Evolutionary conservation across 1,140 invertebrate species (phyloP), one percentile per base, ranked within the genome.

Genomic region (Drosophila virilis): DNA sequence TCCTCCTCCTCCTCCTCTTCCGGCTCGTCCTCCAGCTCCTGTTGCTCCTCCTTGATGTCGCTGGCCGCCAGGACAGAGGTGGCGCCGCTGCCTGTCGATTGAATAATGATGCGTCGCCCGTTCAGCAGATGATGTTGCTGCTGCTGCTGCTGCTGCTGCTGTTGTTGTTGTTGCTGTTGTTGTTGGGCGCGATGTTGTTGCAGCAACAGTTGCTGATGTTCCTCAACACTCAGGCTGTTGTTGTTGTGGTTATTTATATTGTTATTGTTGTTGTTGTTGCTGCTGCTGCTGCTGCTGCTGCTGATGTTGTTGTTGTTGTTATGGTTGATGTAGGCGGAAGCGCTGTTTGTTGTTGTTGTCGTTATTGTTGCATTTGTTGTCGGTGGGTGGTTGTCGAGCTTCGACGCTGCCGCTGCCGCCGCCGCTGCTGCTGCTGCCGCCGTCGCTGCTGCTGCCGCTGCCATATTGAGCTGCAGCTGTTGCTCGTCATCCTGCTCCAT

Each of bases 401-500:
- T 77, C 52, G 42, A 35, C 37, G 51, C n/a, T 57, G 43, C 46
- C 66, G 64, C 22, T 40, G 59, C 45, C 45, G 71, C 17, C 45
- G 65, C 13, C 45, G 55, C 35, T 32, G 61, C 40, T 77, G 76
- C 38, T 55, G 65, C 37, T 50, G 65, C 17, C 28, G 67, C 42
- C 42, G 70, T 45, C 46, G 60, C 28, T 50, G 59, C 50, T 37
- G 35, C 17, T 77, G 69, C 48, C 48, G 67, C 12, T 58, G 79
- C 70, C 45, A 60, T 68, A 28, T 69, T 59, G 10, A 71, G 61
- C 42, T 71, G 73, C 32, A 67, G 67, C 65, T 90, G 81, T 43
- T 86, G 77, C 60, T 90, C 80, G 37, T 84, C 78, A 73, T 81
- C 88, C 59, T 89, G 88, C 90, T 92, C 91, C 88, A 91, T 91